Evolutionary conservation across 2,797 vertebrate species (phyloP), one percentile per base, ranked within the genome.

Genomic region (Scomberomorus guttatus): DNA sequence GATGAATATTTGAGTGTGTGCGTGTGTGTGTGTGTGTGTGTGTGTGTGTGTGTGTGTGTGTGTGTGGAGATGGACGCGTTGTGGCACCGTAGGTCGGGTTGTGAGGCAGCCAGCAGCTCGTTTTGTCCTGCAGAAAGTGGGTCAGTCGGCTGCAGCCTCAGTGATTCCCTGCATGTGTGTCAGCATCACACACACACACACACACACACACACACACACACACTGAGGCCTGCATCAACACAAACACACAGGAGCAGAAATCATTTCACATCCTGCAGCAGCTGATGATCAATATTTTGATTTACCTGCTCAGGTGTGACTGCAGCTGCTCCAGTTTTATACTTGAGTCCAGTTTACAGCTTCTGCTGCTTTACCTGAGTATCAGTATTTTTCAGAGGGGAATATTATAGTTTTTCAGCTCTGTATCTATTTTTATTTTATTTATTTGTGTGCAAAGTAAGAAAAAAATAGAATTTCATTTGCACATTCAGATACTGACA

Each of bases 101-200:
- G 78, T 50, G 77, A 46, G 73, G 73, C 72, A 72, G 68, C 50
- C 42, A 83, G 80, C 81, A 82, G 81, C 79, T 82, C 81, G 75
- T 87, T 82, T 72, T 88, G 87, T 90, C 76, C 73, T 55, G 87
- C 73, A 24, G 88, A 92, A 95, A 94, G 85, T 94, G 94, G 95
- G 95, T 95, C 95, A 95, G 85, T 79, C 80, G 78, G 90, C 86
- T 89, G 90, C 81, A 79, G 83, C 80, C 72, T 77, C 59, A 76
- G 57, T 27, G 81, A 54, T n/a, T 62, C 75, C 58, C 72, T 48
- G 75, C 52, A 50, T 22, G 81, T 78, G 72, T 80, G 84, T 88
- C 86, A 81, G 72, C 77, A 81, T 82, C 84, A 62, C 84, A 32
- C 85, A 60, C 72, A 52, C 67, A 68, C 71, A 57, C 64, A 62